Percentiles rank a stretch among this genome's conserved stretches.
These are phyloP conservation scores for Pterobdella sp. DNA, from an alignment of 2,888 invertebrate species.

Conservation along the genomic window DNA sequence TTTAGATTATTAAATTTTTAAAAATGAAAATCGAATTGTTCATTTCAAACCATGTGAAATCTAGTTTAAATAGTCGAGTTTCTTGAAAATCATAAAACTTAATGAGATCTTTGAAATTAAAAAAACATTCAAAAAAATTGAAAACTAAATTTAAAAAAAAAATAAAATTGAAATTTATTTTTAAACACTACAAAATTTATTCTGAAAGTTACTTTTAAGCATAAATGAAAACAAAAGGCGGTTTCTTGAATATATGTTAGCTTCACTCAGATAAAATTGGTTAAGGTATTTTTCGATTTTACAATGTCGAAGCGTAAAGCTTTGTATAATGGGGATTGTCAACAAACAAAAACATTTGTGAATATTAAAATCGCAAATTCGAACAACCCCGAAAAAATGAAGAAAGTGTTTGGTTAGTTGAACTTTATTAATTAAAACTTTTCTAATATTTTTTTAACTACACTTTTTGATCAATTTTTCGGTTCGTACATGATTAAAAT, in stretches of 20 bases:
- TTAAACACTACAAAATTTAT: no score
- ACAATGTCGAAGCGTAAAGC: constrained; percentile 1
- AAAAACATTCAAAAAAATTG: no score
- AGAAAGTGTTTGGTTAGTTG: constrained; percentile 4
- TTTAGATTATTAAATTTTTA: no score
- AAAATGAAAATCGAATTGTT: no score
- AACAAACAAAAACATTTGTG: background rate
- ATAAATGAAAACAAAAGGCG: background rate
- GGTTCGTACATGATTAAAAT: background rate
- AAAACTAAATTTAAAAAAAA: no score
- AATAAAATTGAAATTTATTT: no score
- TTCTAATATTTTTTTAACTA: background rate
- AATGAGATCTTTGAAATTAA: no score
- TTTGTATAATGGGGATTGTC: background rate
- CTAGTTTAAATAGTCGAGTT: no score
- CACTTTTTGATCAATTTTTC: no score
- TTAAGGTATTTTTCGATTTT: background rate
- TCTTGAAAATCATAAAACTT: no score
- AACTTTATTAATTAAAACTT: background rate
- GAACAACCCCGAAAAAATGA: constrained; percentile 3
- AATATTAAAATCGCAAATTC: background rate
- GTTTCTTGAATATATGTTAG: background rate
- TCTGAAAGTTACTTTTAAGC: constrained; percentile 3
- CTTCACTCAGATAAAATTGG: background rate
- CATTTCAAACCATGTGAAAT: no score